These are phyloP conservation scores for Graphium colonna DNA, from an alignment of 2,888 invertebrate species.

Conservation along the genomic window DNA sequence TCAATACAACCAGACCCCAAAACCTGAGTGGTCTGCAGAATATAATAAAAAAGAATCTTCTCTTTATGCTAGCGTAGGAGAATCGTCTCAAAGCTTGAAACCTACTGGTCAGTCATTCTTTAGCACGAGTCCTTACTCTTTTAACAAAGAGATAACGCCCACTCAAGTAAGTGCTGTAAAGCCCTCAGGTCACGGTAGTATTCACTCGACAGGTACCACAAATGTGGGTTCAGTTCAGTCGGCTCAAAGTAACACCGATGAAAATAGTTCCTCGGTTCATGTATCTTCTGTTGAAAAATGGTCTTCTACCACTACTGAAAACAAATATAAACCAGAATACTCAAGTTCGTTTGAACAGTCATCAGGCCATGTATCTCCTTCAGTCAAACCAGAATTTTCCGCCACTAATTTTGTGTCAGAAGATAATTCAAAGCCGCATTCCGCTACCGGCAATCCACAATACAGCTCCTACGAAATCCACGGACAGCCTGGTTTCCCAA, in stretches of 20 bases:
- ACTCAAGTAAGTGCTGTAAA: not conserved
- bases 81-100: constrained; percentile 1
- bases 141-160: not conserved
- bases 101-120: not conserved
- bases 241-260: not conserved
- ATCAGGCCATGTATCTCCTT: not conserved
- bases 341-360: not conserved
- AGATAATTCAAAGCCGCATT: not conserved
- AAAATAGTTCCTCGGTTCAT: not conserved
- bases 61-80: not conserved
- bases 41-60: constrained; percentile 3
- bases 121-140: not conserved
- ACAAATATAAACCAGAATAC: constrained; percentile 13
- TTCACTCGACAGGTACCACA: not conserved
- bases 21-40: not conserved
- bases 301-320: not conserved
- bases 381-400: not conserved
- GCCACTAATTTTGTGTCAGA: not conserved
- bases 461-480: not conserved
- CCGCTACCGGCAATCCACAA: not conserved
- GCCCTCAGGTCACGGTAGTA: not conserved
- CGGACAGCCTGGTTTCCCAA: not conserved
- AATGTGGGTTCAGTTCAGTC: not conserved
- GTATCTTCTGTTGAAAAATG: not conserved
- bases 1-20: not conserved